Evolutionary conservation across 1,140 invertebrate species (phyloP), one percentile per base, ranked within the genome.

Genomic region (Megathymus violae): DNA sequence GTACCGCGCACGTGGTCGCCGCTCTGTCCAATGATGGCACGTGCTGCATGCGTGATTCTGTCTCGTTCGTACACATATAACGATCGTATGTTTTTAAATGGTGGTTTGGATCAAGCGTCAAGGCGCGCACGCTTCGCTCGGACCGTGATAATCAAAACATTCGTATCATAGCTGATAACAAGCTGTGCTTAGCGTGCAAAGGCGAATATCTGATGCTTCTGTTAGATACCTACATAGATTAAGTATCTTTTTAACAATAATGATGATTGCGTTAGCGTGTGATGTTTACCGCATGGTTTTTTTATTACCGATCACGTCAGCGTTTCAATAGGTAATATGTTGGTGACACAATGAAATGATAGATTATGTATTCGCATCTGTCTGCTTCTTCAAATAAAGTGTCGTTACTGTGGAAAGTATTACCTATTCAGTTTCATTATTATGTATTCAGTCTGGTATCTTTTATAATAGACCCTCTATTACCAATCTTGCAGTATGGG

Each of bases 1-100:
- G 34, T 36, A 36, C 10, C 22, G 34, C 40, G 60, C 78, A 80
- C 69, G 71, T 72, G 76, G 47, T 71, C 47, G 25, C 62, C 46
- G 69, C 64, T 56, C 69, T 56, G 40, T 22, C 41, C 44, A 43
- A 40, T 54, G 40, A 10, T 4, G 46, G 36, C 78, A 81, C 76
- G 78, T 78, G 73, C 54, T 66, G 25, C 50, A 61, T 38, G 68
- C 78, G 70, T 83, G 78, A 67, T 72, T 46, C 59, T 47, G 56
- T 59, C 36, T 61, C 43, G n/a, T 66, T 65, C 60, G 25, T 40
- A 64, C 67, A 14, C 34, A 11, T 11, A 62, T 64, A 15, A 50
- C 44, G 16, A 34, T 50, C 59, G 34, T 64, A 67, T 62, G 60
- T 62, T 58, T 47, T 48, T 41, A 63, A 50, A 59, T 25, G 22